Conservation (phyloP, 2,113 vertebrate species). For the Ceratotherium simum region DNA sequence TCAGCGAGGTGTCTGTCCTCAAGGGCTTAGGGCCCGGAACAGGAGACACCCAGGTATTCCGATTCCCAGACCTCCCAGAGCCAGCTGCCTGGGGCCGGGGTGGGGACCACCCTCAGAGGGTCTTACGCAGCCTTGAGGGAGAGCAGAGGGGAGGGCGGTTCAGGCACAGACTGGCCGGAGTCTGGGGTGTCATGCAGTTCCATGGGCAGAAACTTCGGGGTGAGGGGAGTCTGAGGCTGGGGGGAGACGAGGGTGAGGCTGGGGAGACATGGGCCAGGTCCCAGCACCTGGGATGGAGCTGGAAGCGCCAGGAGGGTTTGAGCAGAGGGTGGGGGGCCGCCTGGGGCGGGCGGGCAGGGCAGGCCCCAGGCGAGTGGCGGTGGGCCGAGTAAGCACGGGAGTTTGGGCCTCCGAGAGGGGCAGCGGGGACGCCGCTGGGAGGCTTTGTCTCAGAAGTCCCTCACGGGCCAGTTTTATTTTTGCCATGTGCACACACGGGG, state of each 20-base stretch:
- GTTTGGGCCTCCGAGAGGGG: background rate
- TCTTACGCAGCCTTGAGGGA: background rate
- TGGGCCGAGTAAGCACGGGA: background rate
- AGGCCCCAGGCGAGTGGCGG: background rate
- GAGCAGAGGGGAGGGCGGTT: background rate
- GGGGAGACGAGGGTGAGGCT: background rate
- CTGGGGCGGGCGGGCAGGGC: background rate
- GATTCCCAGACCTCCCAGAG: background rate
- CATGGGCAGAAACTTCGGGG: accelerated
- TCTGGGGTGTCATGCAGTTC: accelerated
- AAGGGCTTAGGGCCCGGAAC: background rate
- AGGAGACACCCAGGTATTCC: accelerated
- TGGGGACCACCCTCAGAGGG: too few species aligned
- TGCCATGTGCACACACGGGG: accelerated
- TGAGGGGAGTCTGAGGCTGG: background rate
- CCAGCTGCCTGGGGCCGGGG: background rate
- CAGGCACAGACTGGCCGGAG: background rate
- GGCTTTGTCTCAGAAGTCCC: background rate
- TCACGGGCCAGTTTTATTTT: background rate
- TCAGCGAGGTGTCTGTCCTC: background rate
- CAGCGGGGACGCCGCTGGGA: accelerated
- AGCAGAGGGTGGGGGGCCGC: background rate
- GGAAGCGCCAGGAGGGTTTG: background rate
- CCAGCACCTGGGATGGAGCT: background rate
- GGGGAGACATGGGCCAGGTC: background rate